Percentiles rank a stretch among this genome's conserved stretches.
These are phyloP conservation scores for Boleophthalmus pectinirostris DNA, from an alignment of 2,113 vertebrate species.

Conservation along the genomic window DNA sequence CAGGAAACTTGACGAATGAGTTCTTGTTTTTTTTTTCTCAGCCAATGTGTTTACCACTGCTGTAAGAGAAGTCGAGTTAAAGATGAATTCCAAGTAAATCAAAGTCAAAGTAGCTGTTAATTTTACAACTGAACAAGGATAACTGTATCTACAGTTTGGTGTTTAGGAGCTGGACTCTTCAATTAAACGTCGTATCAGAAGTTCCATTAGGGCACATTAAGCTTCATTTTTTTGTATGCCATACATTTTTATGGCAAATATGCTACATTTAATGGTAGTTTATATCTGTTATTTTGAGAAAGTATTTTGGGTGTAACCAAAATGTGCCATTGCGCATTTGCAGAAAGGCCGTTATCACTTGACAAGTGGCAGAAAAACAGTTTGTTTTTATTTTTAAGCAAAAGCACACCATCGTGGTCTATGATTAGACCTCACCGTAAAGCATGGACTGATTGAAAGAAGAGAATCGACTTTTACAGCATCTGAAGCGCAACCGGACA, in stretches of 20 bases:
- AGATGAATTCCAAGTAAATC: not conserved
- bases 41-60: not conserved
- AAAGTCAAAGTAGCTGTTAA: not conserved
- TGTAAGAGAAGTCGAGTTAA: not conserved
- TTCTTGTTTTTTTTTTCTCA: not conserved
- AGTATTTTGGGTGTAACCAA: not conserved
- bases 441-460: conserved; percentile 42
- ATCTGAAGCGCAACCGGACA: conserved; percentile 45
- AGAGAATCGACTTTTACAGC: conserved; percentile 39
- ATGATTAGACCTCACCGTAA: conserved; percentile 7
- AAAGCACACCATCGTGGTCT: not conserved
- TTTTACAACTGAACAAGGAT: too few species aligned
- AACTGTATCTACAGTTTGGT: too few species aligned
- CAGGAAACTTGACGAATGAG: not conserved
- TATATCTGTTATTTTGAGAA: not conserved
- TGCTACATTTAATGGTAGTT: not conserved
- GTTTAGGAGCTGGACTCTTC: too few species aligned
- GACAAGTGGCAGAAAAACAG: not conserved
- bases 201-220: too few species aligned
- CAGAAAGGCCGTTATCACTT: not conserved
- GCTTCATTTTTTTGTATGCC: too few species aligned
- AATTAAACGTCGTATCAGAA: too few species aligned
- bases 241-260: too few species aligned
- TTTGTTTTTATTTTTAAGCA: not conserved
- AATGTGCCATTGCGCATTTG: not conserved